phyloP scores from a whole-genome alignment of 2,888 invertebrate genomes.

The Micoletzkya japonica region DNA sequence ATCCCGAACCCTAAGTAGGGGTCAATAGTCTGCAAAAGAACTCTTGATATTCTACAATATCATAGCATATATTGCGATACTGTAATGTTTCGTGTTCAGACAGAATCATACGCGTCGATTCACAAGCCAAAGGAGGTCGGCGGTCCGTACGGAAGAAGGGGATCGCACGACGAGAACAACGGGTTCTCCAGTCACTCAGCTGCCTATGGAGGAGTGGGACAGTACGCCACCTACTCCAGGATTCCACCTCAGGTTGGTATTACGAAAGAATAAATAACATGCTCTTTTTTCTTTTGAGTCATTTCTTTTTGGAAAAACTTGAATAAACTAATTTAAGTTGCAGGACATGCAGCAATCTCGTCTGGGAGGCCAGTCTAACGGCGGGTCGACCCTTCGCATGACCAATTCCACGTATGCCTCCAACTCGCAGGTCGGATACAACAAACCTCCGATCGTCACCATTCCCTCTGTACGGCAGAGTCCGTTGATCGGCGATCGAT shows the following conservation, averaged over 20 bases:
- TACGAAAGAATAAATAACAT: background rate
- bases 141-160: conserved; percentile 14
- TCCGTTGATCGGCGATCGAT: conserved; percentile 39
- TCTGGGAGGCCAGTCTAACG: conserved; percentile 4
- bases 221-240: conserved; percentile 20
- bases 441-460: conserved; percentile 5
- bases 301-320: background rate
- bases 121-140: conserved; percentile 26
- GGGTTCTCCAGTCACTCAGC: conserved; percentile 11
- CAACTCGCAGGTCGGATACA: conserved; percentile 18
- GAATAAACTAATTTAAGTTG: background rate
- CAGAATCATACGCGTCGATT: conserved; percentile 26
- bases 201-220: conserved; percentile 20
- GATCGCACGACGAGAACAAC: conserved; percentile 24
- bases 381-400: conserved; percentile 12
- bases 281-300: background rate
- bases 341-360: conserved; percentile 16
- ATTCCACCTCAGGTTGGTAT: conserved; percentile 17
- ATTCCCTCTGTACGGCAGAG: conserved; percentile 44
- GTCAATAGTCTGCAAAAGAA: no score
- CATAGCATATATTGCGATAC: no score
- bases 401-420: conserved; percentile 23
- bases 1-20: no score
- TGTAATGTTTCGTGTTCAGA: no score
- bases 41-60: no score